Percentiles rank a stretch among this genome's conserved stretches.
phyloP scores from a whole-genome alignment of 2,797 vertebrate species.

The Cuculus canorus region DNA sequence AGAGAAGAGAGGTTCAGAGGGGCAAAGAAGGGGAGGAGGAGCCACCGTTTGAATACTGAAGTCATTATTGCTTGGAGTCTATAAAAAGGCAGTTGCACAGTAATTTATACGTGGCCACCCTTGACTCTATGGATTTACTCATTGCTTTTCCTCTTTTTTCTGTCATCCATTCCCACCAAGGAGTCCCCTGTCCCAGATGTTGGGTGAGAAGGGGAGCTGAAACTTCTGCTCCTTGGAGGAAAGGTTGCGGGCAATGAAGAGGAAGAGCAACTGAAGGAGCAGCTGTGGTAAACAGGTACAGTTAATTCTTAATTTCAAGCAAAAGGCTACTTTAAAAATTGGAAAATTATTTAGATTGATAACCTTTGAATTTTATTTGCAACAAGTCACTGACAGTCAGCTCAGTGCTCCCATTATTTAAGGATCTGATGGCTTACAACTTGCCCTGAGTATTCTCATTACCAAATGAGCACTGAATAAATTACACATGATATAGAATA shows the following conservation, averaged over 20 bases:
- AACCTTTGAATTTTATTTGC: slow-evolving; percentile 17
- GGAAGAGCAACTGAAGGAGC: slow-evolving; percentile 17
- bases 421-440: not conserved
- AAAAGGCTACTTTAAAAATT: not conserved
- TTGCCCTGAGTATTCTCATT: not conserved
- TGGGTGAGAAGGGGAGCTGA: slow-evolving; percentile 12
- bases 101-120: slow-evolving; percentile 47
- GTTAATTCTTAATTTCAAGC: slow-evolving; percentile 27
- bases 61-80: slow-evolving; percentile 59
- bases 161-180: not conserved
- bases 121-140: slow-evolving; percentile 63
- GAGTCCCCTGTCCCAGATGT: not conserved
- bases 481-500: not conserved
- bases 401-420: not conserved
- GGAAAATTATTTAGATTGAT: not conserved
- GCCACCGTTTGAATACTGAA: slow-evolving; percentile 46
- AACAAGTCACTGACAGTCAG: not conserved
- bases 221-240: slow-evolving; percentile 40
- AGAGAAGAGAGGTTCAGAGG: slow-evolving; percentile 27
- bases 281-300: slow-evolving; percentile 57
- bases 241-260: not conserved
- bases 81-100: slow-evolving; percentile 72
- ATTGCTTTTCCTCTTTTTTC: slow-evolving; percentile 30
- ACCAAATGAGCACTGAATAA: not conserved
- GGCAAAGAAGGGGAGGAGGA: slow-evolving; percentile 60